Evolutionary conservation across 37 sponge, comb jelly and placozoan species (phyloP).

Genomic region (Chondrilla cf. caribensis): DNA sequence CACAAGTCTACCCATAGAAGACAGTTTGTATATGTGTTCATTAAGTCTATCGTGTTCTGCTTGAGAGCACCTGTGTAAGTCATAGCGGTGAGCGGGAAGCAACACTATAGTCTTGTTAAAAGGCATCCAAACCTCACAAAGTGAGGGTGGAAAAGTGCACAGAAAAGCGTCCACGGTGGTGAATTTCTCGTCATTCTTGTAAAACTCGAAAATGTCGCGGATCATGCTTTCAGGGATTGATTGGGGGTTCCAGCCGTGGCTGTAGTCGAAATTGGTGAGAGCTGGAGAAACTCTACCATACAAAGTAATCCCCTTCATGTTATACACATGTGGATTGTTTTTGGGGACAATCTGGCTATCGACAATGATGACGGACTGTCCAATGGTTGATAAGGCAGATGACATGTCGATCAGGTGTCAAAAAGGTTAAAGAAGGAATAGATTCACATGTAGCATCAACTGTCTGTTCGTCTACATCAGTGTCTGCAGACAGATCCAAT

Average conservation of each 20-base stretch:
- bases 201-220: slow-evolving; percentile 29
- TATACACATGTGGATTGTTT: slow-evolving; percentile 16
- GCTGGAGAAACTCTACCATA: slow-evolving; percentile 13
- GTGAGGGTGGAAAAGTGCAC: slow-evolving; percentile 30
- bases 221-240: slow-evolving; percentile 36
- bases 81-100: slow-evolving; percentile 45
- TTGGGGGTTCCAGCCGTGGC: neutral
- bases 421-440: slow-evolving; percentile 26
- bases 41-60: slow-evolving; percentile 27
- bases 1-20: slow-evolving; percentile 29
- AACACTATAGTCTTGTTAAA: slow-evolving; percentile 44
- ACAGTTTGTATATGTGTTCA: slow-evolving; percentile 32
- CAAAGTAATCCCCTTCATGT: slow-evolving; percentile 25
- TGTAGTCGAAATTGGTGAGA: neutral
- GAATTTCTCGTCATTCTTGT: slow-evolving; percentile 21
- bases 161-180: slow-evolving; percentile 35
- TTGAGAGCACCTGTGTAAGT: slow-evolving; percentile 32
- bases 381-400: slow-evolving; percentile 15
- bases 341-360: neutral
- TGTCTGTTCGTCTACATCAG: neutral
- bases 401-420: slow-evolving; percentile 34
- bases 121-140: slow-evolving; percentile 59
- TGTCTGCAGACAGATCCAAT: neutral
- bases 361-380: slow-evolving; percentile 35
- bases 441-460: neutral